Conservation (phyloP, 1,140 invertebrate genomes). For the Harpegnathos saltator region DNA sequence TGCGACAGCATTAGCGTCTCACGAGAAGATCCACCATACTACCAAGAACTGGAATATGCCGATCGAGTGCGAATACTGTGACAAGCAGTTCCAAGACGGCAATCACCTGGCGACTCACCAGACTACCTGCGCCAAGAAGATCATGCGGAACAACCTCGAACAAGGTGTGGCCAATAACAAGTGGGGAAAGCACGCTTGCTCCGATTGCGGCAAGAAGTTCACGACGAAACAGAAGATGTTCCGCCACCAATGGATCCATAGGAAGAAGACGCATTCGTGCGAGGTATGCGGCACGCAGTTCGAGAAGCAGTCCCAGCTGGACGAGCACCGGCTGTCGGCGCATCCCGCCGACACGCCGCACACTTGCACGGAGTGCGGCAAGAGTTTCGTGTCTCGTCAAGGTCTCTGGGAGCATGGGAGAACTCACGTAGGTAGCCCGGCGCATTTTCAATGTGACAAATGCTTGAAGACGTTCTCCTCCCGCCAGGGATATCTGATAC, state of each 20-base stretch:
- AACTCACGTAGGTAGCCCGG: conserved; percentile 84
- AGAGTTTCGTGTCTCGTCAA: conserved; percentile 85
- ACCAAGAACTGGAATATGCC: conserved; percentile 79
- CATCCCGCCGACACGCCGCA: conserved; percentile 85
- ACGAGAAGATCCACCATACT: conserved; percentile 81
- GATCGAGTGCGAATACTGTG: conserved; percentile 84
- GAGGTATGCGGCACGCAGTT: conserved; percentile 85
- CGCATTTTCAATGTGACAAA: conserved; percentile 87
- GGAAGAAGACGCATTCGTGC: conserved; percentile 85
- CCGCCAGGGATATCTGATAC: conserved; percentile 90
- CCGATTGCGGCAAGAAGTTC: conserved; percentile 85
- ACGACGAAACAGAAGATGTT: conserved; percentile 86
- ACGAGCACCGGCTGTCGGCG: conserved; percentile 82
- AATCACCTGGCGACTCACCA: conserved; percentile 80
- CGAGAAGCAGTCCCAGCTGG: conserved; percentile 82
- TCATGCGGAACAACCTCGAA: conserved; percentile 78
- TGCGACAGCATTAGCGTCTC: conserved; percentile 77
- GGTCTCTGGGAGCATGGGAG: conserved; percentile 86
- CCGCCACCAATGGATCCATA: conserved; percentile 86
- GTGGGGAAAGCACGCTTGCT: conserved; percentile 84
- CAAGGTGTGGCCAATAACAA: conserved; percentile 76
- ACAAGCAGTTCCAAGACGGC: conserved; percentile 83
- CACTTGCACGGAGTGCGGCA: conserved; percentile 84
- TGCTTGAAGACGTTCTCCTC: conserved; percentile 86
- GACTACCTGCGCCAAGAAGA: conserved; percentile 81